Percentiles rank a stretch among this genome's conserved stretches.
Evolutionary conservation across 2,797 vertebrate species (phyloP).

Genomic region (Silurus lanzhouensis): DNA sequence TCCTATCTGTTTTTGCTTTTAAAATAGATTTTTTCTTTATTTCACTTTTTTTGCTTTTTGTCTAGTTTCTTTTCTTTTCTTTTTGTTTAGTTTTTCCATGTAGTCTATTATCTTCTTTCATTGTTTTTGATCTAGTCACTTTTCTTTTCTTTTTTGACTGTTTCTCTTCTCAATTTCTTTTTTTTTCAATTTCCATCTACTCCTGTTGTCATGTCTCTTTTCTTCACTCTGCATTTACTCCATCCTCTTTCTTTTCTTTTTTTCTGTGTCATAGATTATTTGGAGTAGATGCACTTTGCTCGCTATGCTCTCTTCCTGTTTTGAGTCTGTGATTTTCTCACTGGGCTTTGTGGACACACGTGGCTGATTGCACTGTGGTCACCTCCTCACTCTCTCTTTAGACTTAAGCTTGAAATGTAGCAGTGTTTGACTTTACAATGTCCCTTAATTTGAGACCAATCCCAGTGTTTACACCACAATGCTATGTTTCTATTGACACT

Average conservation of each 20-base stretch:
- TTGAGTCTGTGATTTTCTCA: slow-evolving; percentile 35
- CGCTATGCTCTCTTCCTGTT: slow-evolving; percentile 14
- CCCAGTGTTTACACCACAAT: slow-evolving; percentile 20
- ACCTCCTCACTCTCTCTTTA: background rate
- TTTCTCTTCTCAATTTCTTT: background rate
- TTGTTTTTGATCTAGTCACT: background rate
- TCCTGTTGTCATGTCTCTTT: slow-evolving; percentile 54
- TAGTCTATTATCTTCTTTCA: slow-evolving; percentile 58
- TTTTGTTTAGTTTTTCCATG: background rate
- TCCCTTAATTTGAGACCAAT: slow-evolving; percentile 26
- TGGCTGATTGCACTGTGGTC: slow-evolving; percentile 28
- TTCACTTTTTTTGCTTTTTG: background rate
- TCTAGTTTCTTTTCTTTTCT: background rate
- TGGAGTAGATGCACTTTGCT: background rate
- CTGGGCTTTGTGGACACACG: slow-evolving; percentile 19
- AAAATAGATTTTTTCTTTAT: too few species aligned
- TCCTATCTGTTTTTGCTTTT: too few species aligned
- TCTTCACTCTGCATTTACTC: background rate
- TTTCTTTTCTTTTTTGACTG: background rate
- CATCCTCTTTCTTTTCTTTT: background rate
- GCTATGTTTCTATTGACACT: slow-evolving; percentile 12
- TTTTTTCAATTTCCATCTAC: slow-evolving; percentile 61
- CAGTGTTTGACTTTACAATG: slow-evolving; percentile 8
- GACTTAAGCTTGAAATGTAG: slow-evolving; percentile 23
- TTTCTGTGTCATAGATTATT: background rate